Percentiles rank a stretch among this genome's conserved stretches.
Conservation (phyloP, 1,140 invertebrate species). For the Berghia stephanieae region DNA sequence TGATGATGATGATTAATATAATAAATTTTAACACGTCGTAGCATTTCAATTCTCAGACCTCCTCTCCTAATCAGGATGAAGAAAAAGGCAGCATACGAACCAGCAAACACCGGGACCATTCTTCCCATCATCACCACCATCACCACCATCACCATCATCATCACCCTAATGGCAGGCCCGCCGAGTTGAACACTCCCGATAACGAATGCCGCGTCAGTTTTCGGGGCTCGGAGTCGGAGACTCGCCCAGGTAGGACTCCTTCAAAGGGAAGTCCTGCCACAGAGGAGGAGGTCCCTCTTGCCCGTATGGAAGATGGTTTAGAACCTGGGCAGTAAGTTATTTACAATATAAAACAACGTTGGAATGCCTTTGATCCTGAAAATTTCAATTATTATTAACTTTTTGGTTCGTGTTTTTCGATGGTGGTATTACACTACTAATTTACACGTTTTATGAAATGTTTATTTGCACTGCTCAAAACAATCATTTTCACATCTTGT, state of each 20-base stretch:
- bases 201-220: conserved; percentile 8
- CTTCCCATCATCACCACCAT: not conserved
- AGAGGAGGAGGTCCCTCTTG: conserved; percentile 29
- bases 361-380: no score
- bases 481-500: no score
- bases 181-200: not conserved
- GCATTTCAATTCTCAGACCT: not conserved
- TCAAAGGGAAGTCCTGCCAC: conserved; percentile 9
- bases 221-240: not conserved
- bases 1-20: no score
- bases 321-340: no score
- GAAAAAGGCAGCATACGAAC: conserved; percentile 32
- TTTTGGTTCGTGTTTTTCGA: no score
- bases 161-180: conserved; percentile 1
- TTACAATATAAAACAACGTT: no score
- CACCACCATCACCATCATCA: conserved; percentile 1
- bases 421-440: no score
- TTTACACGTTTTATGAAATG: no score
- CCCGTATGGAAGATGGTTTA: conserved; percentile 16
- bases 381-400: no score
- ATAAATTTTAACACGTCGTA: no score
- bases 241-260: not conserved
- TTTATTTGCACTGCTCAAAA: no score
- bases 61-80: conserved; percentile 3
- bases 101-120: conserved; percentile 10